These are phyloP conservation scores for Lasiurus cinereus DNA, from an alignment of 2,113 vertebrate genomes.

Conservation along the genomic window DNA sequence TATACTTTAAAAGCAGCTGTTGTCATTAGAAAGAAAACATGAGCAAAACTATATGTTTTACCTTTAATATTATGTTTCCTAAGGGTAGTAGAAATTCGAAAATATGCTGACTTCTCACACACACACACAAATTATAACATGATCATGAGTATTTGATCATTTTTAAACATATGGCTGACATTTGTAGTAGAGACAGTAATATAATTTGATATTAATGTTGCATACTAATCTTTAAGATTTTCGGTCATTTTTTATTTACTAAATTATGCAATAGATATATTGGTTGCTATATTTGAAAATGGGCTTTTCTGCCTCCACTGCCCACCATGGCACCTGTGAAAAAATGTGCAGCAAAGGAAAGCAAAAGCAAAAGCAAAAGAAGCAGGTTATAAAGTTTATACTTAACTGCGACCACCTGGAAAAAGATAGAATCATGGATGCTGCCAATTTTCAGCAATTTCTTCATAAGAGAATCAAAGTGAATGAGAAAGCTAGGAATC, in stretches of 20 bases:
- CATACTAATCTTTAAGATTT: not conserved
- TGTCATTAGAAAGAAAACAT: constrained; percentile 73
- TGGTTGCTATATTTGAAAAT: not conserved
- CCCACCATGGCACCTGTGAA: not conserved
- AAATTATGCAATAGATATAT: not conserved
- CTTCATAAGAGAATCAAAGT: not conserved
- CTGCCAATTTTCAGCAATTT: not conserved
- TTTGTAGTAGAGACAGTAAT: not conserved
- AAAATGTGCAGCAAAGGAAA: not conserved
- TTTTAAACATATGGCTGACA: not conserved
- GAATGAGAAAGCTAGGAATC: not conserved
- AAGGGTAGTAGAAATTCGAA: not conserved
- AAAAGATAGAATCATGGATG: not conserved
- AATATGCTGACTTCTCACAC: not conserved
- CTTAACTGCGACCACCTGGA: not conserved
- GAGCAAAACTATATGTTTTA: not conserved
- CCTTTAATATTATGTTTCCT: not conserved
- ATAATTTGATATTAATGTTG: not conserved
- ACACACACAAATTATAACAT: not conserved
- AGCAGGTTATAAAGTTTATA: not conserved
- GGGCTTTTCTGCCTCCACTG: not conserved
- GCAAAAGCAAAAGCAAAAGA: not conserved
- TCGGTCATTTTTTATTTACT: not conserved
- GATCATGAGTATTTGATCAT: not conserved
- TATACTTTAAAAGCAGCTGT: constrained; percentile 64